phyloP scores from a whole-genome alignment of 2,888 invertebrate genomes.

The Caenorhabditis zanzibari region DNA sequence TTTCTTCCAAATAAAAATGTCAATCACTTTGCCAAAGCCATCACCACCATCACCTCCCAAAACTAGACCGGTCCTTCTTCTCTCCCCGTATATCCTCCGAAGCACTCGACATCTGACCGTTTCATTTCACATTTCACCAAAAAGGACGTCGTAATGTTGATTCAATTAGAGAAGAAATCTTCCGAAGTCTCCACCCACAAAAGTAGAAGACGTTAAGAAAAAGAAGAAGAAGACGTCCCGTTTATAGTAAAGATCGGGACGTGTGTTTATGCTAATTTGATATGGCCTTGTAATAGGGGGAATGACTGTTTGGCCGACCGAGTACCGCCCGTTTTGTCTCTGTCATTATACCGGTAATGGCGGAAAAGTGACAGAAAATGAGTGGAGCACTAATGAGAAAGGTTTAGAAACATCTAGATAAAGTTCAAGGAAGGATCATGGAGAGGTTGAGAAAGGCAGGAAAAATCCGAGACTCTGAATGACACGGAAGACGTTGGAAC shows the following conservation, averaged over 20 bases:
- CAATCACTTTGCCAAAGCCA: conserved; percentile 44
- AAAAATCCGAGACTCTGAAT: not conserved
- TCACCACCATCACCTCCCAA: conserved; percentile 32
- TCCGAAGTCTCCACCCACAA: conserved; percentile 31
- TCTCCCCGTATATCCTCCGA: conserved; percentile 21
- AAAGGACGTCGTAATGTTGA: conserved; percentile 49
- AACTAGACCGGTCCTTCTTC: conserved; percentile 48
- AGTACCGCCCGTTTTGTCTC: conserved; percentile 26
- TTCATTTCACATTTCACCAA: conserved; percentile 42
- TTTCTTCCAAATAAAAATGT: conserved; percentile 40
- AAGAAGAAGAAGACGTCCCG: conserved; percentile 26
- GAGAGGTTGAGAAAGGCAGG: not conserved
- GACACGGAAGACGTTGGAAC: no score
- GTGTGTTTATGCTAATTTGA: conserved; percentile 63
- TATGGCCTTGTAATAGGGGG: conserved; percentile 48
- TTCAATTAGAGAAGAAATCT: conserved; percentile 42
- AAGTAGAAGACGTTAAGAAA: conserved; percentile 22
- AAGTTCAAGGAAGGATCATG: conserved; percentile 9
- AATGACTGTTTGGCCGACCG: conserved; percentile 2
- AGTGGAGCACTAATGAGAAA: not conserved
- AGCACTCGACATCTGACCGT: conserved; percentile 41
- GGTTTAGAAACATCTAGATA: conserved; percentile 27
- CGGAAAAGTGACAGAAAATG: conserved; percentile 12
- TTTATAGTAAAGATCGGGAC: conserved; percentile 38
- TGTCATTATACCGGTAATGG: conserved; percentile 38